phyloP scores from a whole-genome alignment of 1,140 invertebrate species.

The Stegodyphus dumicola region DNA sequence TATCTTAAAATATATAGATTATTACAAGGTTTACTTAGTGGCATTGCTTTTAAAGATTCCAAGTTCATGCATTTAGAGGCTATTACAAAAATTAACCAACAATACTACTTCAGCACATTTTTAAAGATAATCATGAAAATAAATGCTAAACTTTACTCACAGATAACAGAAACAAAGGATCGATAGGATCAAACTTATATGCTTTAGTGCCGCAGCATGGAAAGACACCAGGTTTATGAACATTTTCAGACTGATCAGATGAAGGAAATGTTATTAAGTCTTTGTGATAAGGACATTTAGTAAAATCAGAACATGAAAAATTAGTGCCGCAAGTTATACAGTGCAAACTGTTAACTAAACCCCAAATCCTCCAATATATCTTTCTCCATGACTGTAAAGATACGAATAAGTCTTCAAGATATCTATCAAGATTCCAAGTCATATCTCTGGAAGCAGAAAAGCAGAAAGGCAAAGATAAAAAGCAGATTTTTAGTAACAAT shows the following conservation, averaged over 20 bases:
- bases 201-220: constrained; percentile 52
- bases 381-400: constrained; percentile 55
- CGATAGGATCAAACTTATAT: constrained; percentile 58
- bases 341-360: constrained; percentile 36
- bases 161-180: constrained; percentile 50
- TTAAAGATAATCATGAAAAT: too few relatives aligned
- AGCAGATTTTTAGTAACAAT: background rate
- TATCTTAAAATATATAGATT: too few relatives aligned
- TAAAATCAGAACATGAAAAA: constrained; percentile 58
- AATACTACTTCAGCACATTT: too few relatives aligned
- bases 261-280: constrained; percentile 33
- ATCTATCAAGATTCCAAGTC: constrained; percentile 53
- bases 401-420: constrained; percentile 48
- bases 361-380: constrained; percentile 60
- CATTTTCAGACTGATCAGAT: constrained; percentile 27
- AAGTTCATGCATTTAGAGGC: too few relatives aligned
- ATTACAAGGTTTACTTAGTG: too few relatives aligned
- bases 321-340: constrained; percentile 48
- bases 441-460: constrained; percentile 40
- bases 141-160: constrained; percentile 33
- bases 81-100: too few relatives aligned
- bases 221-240: constrained; percentile 42
- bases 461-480: background rate
- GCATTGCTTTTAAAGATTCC: too few relatives aligned
- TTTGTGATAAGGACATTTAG: constrained; percentile 50